Conservation (phyloP, 2,888 invertebrate genomes). For the Magallana nippona region DNA sequence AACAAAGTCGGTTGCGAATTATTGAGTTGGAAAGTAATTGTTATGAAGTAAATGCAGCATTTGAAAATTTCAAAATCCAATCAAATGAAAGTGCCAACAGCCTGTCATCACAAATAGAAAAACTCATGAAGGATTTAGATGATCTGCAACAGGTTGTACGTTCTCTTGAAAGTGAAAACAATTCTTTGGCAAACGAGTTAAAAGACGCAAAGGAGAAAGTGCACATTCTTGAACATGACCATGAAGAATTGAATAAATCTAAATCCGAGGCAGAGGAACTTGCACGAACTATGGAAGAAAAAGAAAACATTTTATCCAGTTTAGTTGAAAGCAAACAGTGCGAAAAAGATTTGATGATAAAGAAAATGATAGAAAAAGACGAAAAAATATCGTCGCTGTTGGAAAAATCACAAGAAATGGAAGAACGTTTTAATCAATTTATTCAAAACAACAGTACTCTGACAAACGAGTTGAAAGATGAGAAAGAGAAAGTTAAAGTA, state of each 20-base stretch:
- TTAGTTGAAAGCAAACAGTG: conserved; percentile 25
- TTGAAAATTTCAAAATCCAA: background rate
- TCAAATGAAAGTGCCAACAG: background rate
- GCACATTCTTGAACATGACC: background rate
- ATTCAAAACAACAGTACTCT: conserved; percentile 50
- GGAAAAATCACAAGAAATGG: conserved; percentile 73
- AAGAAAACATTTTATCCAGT: conserved; percentile 14
- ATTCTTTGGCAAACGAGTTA: background rate
- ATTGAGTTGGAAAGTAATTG: background rate
- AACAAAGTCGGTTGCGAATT: background rate
- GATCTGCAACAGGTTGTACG: background rate
- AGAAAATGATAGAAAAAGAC: conserved; percentile 61
- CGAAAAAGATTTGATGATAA: conserved; percentile 30
- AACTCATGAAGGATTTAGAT: background rate
- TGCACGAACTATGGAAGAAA: conserved; percentile 29
- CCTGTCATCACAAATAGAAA: background rate
- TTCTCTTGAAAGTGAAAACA: background rate
- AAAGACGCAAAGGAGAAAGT: background rate
- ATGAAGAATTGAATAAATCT: conserved; percentile 34
- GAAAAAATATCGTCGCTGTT: conserved; percentile 67
- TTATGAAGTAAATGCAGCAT: background rate
- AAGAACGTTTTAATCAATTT: conserved; percentile 65
- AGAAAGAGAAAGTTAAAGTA: background rate
- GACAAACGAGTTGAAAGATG: background rate
- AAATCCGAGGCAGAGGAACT: conserved; percentile 3